These are phyloP conservation scores for Meloe dianella DNA, from an alignment of 2,888 invertebrate species.

Conservation along the genomic window DNA sequence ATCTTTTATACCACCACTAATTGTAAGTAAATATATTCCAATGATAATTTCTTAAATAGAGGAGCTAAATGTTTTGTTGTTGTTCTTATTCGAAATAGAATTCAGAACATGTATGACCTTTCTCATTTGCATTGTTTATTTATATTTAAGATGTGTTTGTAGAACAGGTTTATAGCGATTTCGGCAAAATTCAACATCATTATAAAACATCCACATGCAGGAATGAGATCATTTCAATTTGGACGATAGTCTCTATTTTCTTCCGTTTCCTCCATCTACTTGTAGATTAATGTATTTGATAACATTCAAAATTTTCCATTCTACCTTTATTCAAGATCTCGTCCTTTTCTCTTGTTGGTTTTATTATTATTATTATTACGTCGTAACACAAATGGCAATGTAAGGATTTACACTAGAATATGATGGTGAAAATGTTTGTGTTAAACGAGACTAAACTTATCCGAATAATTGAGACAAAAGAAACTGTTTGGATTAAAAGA, in stretches of 20 bases:
- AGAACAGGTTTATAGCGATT: constrained; percentile 31
- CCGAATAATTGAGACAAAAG: not conserved
- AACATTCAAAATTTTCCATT: constrained; percentile 35
- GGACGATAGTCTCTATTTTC: constrained; percentile 32
- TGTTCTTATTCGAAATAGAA: constrained; percentile 23
- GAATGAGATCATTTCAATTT: constrained; percentile 37
- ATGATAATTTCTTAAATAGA: constrained; percentile 29
- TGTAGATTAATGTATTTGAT: constrained; percentile 34
- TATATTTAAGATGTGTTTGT: constrained; percentile 25
- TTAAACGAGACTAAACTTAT: not conserved
- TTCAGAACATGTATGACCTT: constrained; percentile 30
- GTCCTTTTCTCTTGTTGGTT: constrained; percentile 10
- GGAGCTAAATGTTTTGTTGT: constrained; percentile 18
- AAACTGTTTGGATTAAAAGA: constrained; percentile 6
- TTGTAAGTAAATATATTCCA: constrained; percentile 23
- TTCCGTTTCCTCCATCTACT: constrained; percentile 30
- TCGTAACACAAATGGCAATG: not conserved
- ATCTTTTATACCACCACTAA: constrained; percentile 17
- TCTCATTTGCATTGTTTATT: constrained; percentile 31
- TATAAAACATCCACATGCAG: constrained; percentile 31
- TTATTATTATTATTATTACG: constrained; percentile 9
- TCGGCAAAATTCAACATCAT: constrained; percentile 31
- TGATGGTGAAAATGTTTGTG: not conserved
- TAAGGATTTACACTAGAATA: not conserved
- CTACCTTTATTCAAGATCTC: constrained; percentile 21